Evolutionary conservation across 1,140 invertebrate genomes (phyloP), one percentile per base, ranked within the genome.

Genomic region (Branchinecta lindahli): DNA sequence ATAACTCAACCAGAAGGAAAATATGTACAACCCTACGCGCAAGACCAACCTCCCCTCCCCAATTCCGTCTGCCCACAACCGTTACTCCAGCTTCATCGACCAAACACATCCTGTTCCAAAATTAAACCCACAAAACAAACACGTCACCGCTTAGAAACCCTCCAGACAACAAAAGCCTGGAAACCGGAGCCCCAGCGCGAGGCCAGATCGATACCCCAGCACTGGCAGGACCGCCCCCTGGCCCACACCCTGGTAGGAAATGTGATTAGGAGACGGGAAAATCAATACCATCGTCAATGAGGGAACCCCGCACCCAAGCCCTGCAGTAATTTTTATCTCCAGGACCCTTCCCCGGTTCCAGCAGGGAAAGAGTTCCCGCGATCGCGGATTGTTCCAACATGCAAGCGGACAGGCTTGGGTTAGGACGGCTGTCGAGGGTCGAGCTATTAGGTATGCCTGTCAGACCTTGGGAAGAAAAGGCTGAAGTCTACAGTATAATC

Each of bases 101-200:
- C 33, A 33, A 33, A 33, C 33, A 33, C 33, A 33, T 33, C 33
- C 33, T 33, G 33, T 33, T 33, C 52, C 52, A 61, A 61, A 61
- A 61, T 61, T 61, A 61, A 61, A 61, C 52, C 52, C 52, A 61
- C 52, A 61, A 12, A 61, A 61, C 18, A 15, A 20, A 33, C 33
- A 61, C 52, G 52, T 61, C 52, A 61, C 52, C 18, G 52, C 52
- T 15, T 61, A 61, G 52, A 61, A 61, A 61, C 52, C 52, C 52
- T 61, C 52, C 52, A 61, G 52, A 61, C 52, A 61, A 61, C 52
- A 61, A 61, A 61, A 61, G 52, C 52, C 18, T 61, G 18, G 52
- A 61, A 61, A 61, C 52, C 12, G 33, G 33, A 33, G 33, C 33
- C 33, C 33, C 33, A 33, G 33, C 5, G 33, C 33, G 33, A 33